Percentiles rank a stretch among this genome's conserved stretches.
Evolutionary conservation across 2,113 vertebrate species (phyloP).

Genomic region (Lanius collurio): DNA sequence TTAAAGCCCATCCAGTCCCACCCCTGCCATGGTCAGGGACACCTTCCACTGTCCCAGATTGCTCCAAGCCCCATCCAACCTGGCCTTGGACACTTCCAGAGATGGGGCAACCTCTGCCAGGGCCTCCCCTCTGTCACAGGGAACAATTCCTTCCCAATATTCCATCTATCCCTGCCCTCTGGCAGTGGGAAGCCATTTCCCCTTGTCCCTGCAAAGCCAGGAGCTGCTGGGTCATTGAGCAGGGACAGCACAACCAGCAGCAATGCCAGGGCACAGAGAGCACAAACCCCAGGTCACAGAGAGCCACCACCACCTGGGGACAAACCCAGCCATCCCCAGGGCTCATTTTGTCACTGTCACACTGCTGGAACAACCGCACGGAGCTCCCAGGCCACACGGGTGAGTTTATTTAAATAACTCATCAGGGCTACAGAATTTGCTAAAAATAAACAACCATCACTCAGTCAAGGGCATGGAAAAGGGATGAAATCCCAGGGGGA

Average conservation of each 20-base stretch:
- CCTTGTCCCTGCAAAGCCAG: fast-evolving
- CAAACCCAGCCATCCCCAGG: not conserved
- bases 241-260: not conserved
- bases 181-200: not conserved
- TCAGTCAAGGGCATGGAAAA: not conserved
- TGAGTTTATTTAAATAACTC: conserved; percentile 53
- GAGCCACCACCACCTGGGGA: not conserved
- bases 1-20: not conserved
- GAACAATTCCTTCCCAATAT: fast-evolving
- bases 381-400: not conserved
- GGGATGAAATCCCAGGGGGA: not conserved
- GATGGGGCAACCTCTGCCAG: not conserved
- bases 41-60: fast-evolving
- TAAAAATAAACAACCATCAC: not conserved
- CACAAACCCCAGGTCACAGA: not conserved
- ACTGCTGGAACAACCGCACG: fast-evolving
- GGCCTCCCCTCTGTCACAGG: not conserved
- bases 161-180: not conserved
- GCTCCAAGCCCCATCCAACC: not conserved
- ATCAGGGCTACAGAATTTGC: not conserved
- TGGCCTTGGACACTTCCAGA: not conserved
- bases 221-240: not conserved
- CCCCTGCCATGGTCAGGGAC: not conserved
- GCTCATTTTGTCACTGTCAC: not conserved
- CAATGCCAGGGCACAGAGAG: not conserved